Evolutionary conservation across 1,140 invertebrate species (phyloP).

Genomic region (Araneus ventricosus): DNA sequence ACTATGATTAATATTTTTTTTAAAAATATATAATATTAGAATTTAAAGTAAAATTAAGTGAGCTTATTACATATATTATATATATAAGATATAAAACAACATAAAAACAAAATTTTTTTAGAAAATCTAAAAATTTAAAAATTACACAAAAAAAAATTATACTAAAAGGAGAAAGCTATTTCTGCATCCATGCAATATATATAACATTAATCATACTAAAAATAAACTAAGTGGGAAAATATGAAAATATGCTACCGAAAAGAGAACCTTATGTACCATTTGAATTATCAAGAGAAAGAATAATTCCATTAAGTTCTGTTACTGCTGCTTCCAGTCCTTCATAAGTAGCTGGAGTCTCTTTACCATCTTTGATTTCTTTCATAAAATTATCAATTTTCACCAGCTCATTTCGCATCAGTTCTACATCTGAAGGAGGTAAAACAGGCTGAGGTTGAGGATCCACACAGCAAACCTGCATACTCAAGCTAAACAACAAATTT

Average conservation of each 20-base stretch:
- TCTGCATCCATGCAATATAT: no score
- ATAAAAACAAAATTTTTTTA: no score
- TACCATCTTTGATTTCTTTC: constrained; percentile 21
- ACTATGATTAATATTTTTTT: no score
- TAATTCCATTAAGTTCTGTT: constrained; percentile 46
- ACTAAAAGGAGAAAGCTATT: no score
- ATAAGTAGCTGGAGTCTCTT: constrained; percentile 1
- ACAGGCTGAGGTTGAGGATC: constrained; percentile 37
- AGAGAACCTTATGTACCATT: constrained; percentile 40
- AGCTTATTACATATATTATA: no score
- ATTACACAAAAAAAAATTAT: no score
- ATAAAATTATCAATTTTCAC: constrained; percentile 50
- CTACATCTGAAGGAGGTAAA: constrained; percentile 59
- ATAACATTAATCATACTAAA: not conserved
- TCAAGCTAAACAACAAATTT: constrained; percentile 20
- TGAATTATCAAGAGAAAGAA: constrained; percentile 57
- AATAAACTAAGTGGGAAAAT: not conserved
- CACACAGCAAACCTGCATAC: constrained; percentile 58
- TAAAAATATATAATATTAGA: no score
- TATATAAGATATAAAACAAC: not conserved
- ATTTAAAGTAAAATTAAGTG: no score
- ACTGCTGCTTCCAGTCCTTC: not conserved
- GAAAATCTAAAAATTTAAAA: no score
- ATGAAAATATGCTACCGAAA: not conserved
- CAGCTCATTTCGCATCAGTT: constrained; percentile 51